These are phyloP conservation scores for Hirtodrosophila cameraria DNA, from an alignment of 2,888 invertebrate species.

Conservation along the genomic window DNA sequence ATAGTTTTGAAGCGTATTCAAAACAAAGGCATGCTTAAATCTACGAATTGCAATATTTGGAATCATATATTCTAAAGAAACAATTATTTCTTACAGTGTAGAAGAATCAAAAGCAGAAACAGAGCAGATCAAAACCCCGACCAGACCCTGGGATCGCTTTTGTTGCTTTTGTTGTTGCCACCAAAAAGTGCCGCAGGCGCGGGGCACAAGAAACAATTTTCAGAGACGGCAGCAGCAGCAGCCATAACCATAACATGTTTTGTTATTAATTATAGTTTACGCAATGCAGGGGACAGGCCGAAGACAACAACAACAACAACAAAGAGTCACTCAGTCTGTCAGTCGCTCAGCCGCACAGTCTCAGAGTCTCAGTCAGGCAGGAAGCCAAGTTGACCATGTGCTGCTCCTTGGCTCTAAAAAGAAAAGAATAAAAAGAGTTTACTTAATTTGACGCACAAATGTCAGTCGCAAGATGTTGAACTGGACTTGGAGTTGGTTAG, in stretches of 20 bases:
- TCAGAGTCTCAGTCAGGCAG: constrained; percentile 45
- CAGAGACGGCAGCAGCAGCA: constrained; percentile 55
- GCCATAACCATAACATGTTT: constrained; percentile 81
- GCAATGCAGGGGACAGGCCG: constrained; percentile 75
- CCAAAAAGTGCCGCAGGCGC: constrained; percentile 55
- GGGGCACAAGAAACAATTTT: constrained; percentile 72
- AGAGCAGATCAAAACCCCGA: constrained; percentile 12
- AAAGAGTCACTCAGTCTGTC: constrained; percentile 60
- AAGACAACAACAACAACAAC: constrained; percentile 65
- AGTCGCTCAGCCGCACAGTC: constrained; percentile 62
- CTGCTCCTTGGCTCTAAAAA: constrained; percentile 31
- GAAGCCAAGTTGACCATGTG: constrained; percentile 69
- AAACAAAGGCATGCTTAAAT: too few species aligned
- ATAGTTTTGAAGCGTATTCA: too few species aligned
- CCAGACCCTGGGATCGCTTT: constrained; percentile 29
- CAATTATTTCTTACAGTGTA: too few species aligned
- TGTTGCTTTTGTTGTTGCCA: constrained; percentile 38
- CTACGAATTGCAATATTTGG: too few species aligned
- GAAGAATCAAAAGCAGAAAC: constrained; percentile 32
- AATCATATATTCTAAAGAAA: too few species aligned
- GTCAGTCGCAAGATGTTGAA: constrained; percentile 67
- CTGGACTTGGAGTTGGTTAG: constrained; percentile 19
- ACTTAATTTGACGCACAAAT: constrained; percentile 79
- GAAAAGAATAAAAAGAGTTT: constrained; percentile 59
- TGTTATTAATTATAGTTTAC: constrained; percentile 80